phyloP scores from a whole-genome alignment of 2,888 invertebrate species.

The Pachydiplax longipennis region DNA sequence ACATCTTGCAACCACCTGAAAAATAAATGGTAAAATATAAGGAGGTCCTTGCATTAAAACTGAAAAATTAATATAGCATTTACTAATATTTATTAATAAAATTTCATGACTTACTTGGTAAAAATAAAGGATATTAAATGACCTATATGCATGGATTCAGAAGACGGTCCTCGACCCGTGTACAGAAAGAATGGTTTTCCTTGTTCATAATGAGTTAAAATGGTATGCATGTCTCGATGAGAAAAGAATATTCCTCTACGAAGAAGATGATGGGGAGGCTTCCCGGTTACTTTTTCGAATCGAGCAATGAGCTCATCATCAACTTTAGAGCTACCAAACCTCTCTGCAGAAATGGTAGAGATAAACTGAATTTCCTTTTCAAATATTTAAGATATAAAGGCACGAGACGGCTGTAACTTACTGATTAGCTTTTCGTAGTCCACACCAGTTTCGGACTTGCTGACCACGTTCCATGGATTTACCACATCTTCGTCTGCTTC shows the following conservation, averaged over 20 bases:
- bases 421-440: constrained; percentile 98
- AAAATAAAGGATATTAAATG: constrained; percentile 97
- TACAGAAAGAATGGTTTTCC: constrained; percentile 96
- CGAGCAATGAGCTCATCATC: constrained; percentile 82
- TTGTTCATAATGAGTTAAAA: constrained; percentile 84
- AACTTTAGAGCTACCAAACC: constrained; percentile 93
- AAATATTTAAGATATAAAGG: not conserved
- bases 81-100: not conserved
- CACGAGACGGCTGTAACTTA: constrained; percentile 63
- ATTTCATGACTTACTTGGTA: constrained; percentile 74
- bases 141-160: constrained; percentile 94
- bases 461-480: constrained; percentile 94
- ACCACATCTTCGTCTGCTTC: constrained; percentile 81
- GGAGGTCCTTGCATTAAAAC: not conserved
- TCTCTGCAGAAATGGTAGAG: constrained; percentile 69
- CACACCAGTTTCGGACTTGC: constrained; percentile 86
- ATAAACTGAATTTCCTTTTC: not conserved
- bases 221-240: constrained; percentile 89
- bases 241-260: constrained; percentile 96
- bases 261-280: constrained; percentile 86
- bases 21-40: not conserved
- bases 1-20: constrained; percentile 93
- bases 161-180: constrained; percentile 96
- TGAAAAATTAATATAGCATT: too few relatives aligned
- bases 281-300: constrained; percentile 87